A percentile compares a stretch with the other conserved stretches of the same genome.
These are phyloP conservation scores for Chunga burmeisteri DNA, from an alignment of 2,113 vertebrate genomes.

Conservation along the genomic window DNA sequence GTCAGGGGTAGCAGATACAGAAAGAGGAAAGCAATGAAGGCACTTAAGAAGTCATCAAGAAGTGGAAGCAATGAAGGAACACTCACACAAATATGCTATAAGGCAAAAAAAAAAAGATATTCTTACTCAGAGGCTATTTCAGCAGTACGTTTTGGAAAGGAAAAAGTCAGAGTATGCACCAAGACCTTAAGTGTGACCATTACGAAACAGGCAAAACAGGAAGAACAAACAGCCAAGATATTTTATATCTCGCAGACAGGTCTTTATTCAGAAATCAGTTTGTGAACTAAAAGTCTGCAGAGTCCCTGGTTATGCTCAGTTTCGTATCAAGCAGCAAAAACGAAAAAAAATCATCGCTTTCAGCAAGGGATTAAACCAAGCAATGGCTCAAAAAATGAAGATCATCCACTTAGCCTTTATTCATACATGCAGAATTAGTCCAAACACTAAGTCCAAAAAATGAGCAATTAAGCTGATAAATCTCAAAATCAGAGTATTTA, in stretches of 20 bases:
- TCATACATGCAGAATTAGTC: not conserved
- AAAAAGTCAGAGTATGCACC: not conserved
- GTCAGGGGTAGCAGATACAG: not conserved
- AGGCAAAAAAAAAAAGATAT: not conserved
- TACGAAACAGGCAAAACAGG: not conserved
- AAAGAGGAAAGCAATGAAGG: not conserved
- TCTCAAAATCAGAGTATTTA: not conserved
- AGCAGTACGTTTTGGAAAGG: not conserved
- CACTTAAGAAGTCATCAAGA: not conserved
- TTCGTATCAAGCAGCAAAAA: not conserved
- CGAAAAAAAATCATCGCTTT: accelerated
- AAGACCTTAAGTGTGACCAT: not conserved
- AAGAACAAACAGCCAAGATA: not conserved
- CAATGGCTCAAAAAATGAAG: not conserved
- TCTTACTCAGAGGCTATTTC: not conserved
- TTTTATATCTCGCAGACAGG: not conserved
- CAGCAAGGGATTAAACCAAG: not conserved
- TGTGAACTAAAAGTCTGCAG: not conserved
- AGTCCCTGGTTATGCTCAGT: not conserved
- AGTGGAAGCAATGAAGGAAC: not conserved
- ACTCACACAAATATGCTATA: not conserved
- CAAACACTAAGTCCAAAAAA: not conserved
- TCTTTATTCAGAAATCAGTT: not conserved
- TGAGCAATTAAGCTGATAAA: not conserved
- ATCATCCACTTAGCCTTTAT: not conserved